Base-by-base conservation (phyloP, 2,113 vertebrate species). In the Fulica atra region DNA sequence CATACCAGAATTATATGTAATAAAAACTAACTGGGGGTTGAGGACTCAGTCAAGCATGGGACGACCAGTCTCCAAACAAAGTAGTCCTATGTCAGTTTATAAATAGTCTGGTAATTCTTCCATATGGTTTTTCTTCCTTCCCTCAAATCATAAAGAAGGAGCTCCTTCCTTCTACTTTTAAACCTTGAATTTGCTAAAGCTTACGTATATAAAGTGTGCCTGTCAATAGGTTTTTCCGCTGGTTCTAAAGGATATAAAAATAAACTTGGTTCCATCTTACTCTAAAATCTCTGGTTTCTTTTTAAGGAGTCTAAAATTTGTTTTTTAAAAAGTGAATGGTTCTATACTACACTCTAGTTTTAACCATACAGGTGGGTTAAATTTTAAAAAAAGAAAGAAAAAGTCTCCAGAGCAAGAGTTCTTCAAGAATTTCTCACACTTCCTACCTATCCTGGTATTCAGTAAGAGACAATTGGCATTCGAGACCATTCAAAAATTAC, bases 261-360 rank as follows among this genome's bases (percentile, higher is more conserved):
- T 56, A 72, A 85, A 38, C 21, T 40, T 66, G 8, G 10, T 40
- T 72, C 11, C 57, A 50, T 57, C 59, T 76, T 80, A 19, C 14
- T 40, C 25, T 61, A 68, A 38, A 33, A 56, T 60, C 36, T 66
- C 2, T 29, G 28, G 64, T 68, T 79, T 74, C 6, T 78, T 81
- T 84, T 28, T 16, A 91, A 80, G 0, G 0, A n/a, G 15, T 69
- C 16, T 60, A 38, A 77, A 72, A 33, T 12, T 35, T 65, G 1
- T 23, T 89, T 85, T 18, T 69, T 24, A 1, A 61, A 40, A 81
- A 60, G 26, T 21, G 6, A 40, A 76, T 33, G 4, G 2, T 46
- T 96, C 93, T 66, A 56, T 60, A 19, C 18, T 19, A 17, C 25
- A 11, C 10, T 44, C 40, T 36, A 17, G 64, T 95, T 72, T 50